Conservation (phyloP, 2,113 vertebrate genomes). For the Pogonocichla stellata region DNA sequence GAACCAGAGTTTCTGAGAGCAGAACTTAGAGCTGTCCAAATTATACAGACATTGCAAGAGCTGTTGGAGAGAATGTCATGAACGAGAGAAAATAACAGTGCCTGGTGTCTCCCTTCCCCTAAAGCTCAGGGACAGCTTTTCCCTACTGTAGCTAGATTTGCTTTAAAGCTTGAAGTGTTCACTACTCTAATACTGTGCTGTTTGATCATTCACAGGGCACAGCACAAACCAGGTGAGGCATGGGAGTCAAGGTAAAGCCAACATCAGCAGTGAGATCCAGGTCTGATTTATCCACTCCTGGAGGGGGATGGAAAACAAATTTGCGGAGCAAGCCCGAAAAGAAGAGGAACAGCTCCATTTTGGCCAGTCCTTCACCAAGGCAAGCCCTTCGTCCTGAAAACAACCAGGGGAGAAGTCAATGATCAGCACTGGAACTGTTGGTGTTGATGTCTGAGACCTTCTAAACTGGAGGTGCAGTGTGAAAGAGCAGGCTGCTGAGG, state of each 20-base stretch:
- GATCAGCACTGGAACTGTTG: not conserved
- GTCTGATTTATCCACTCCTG: constrained; percentile 66
- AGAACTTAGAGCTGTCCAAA: not conserved
- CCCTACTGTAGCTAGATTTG: not conserved
- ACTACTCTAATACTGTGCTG: not conserved
- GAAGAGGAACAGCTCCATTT: constrained; percentile 80
- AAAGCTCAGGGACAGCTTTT: not conserved
- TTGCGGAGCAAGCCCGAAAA: constrained; percentile 74
- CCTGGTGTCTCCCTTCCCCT: not conserved
- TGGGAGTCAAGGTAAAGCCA: constrained; percentile 69
- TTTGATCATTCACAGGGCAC: constrained; percentile 14
- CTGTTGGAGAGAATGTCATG: not conserved
- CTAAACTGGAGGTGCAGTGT: not conserved
- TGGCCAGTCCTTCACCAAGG: constrained; percentile 77
- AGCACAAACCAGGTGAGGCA: constrained; percentile 74
- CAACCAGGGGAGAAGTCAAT: not conserved
- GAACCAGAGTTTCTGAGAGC: not conserved
- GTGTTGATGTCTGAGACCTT: not conserved
- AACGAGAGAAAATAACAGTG: not conserved
- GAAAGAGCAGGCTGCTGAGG: not conserved
- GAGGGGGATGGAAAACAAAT: constrained; percentile 71
- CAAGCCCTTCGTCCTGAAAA: constrained; percentile 74
- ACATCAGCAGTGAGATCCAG: constrained; percentile 73
- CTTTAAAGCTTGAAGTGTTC: not conserved
- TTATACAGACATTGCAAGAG: not conserved